A percentile compares a stretch with the other conserved stretches of the same genome.
phyloP scores from a whole-genome alignment of 2,888 invertebrate genomes.

The Lepidonotus clava region DNA sequence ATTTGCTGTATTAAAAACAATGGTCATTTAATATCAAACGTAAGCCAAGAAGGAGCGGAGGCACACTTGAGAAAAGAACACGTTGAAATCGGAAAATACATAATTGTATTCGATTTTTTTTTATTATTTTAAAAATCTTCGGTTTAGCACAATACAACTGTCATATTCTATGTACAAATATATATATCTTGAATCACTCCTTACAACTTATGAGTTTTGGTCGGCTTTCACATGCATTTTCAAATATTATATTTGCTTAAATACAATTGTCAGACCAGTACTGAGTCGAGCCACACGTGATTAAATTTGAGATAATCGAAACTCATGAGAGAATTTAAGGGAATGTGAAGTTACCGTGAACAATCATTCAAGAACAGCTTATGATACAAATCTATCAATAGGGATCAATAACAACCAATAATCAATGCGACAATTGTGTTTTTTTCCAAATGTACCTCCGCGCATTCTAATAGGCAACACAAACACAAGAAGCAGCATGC shows the following conservation, averaged over 20 bases:
- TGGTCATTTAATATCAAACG: no score
- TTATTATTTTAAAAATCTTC: slow-evolving; percentile 10
- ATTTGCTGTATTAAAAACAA: no score
- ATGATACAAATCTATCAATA: neutral
- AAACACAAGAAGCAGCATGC: slow-evolving; percentile 43
- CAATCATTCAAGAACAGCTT: no score
- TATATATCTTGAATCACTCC: neutral
- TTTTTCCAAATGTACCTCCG: slow-evolving; percentile 33
- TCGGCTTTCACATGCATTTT: neutral
- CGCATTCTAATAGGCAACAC: neutral
- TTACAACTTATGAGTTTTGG: neutral
- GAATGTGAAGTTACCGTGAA: neutral
- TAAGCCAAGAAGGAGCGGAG: no score
- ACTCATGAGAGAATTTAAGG: neutral
- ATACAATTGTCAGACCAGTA: slow-evolving; percentile 1
- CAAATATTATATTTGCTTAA: neutral
- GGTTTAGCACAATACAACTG: slow-evolving; percentile 18
- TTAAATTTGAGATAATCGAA: neutral
- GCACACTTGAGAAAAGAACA: slow-evolving; percentile 22
- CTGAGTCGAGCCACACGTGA: neutral
- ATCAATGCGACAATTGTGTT: neutral
- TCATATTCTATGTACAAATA: slow-evolving; percentile 8
- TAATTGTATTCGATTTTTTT: neutral
- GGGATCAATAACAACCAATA: slow-evolving; percentile 27
- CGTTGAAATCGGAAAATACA: neutral